Evolutionary conservation across 2,888 invertebrate genomes (phyloP).

Genomic region (Phalera bucephala): DNA sequence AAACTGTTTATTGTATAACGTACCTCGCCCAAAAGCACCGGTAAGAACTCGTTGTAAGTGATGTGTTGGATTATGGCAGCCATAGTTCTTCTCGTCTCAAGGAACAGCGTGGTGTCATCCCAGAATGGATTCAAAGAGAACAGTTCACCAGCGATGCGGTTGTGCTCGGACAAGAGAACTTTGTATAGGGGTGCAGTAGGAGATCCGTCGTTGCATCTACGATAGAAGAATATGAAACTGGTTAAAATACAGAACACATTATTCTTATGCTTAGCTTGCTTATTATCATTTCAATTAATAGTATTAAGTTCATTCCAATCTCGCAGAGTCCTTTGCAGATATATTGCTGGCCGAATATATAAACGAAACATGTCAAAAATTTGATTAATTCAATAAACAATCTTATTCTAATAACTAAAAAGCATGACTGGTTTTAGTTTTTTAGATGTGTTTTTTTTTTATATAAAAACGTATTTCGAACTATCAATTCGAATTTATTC

Average conservation of each 20-base stretch:
- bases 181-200: conserved; percentile 89
- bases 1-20: conserved; percentile 32
- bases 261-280: conserved; percentile 12
- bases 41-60: conserved; percentile 92
- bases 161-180: conserved; percentile 89
- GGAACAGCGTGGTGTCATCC: conserved; percentile 89
- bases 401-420: too few species aligned
- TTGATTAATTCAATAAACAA: too few species aligned
- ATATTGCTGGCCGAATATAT: too few species aligned
- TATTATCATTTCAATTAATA: conserved; percentile 11
- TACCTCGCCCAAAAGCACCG: conserved; percentile 89
- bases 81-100: conserved; percentile 89
- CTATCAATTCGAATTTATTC: too few species aligned
- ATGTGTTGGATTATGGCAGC: conserved; percentile 92
- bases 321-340: too few species aligned
- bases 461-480: too few species aligned
- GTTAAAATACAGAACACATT: too few species aligned
- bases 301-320: too few species aligned
- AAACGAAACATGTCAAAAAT: too few species aligned
- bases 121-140: conserved; percentile 89
- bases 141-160: conserved; percentile 88
- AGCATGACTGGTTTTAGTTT: too few species aligned
- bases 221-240: not conserved
- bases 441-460: too few species aligned
- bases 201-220: conserved; percentile 84